Evolutionary conservation across 2,888 invertebrate genomes (phyloP), one percentile per base, ranked within the genome.

Genomic region (Mesoligia furuncula): DNA sequence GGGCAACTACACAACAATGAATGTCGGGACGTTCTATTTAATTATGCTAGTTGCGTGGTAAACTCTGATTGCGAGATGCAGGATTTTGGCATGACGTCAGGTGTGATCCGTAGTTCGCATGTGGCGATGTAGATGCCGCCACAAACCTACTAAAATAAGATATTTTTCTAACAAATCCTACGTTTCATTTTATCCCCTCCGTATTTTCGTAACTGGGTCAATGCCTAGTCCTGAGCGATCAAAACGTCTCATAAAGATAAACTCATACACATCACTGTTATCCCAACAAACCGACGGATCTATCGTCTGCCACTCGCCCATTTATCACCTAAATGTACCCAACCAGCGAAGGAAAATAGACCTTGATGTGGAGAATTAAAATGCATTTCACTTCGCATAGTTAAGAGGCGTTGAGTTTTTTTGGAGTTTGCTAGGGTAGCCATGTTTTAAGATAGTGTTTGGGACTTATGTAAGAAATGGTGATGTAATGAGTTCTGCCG

Each of bases 181-280:
- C 59, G 68, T 61, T 73, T 77, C 73, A 70, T 77, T 74, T 59
- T 64, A 45, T 67, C 5, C 11, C 20, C 9, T 51, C 67, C 59
- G 15, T 36, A 79, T 69, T 65, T 68, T 83, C 42, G 36, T 62
- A 86, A 78, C 61, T 66, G n/a, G 85, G 87, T 79, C 75, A 85
- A 67, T 59, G 73, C 75, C 81, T 78, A 70, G 82, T 82, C 68
- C 45, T 17, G n/a, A 45, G 36, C 85, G 77, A 85, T 85, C 77
- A 83, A 77, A 83, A 65, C 51, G 48, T 64, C 69, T 66, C 67
- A 80, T 87, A 87, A 86, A 86, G 85, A 85, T 86, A 85, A 87
- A 80, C 83, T 73, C 73, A 36, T 71, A 82, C 76, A 73, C 80
- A 76, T 75, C 54, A 36, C 64, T 39, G 78, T 85, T 79, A 79